Evolutionary conservation across 2,888 invertebrate species (phyloP), one percentile per base, ranked within the genome.

Genomic region (Mythimna albipuncta): DNA sequence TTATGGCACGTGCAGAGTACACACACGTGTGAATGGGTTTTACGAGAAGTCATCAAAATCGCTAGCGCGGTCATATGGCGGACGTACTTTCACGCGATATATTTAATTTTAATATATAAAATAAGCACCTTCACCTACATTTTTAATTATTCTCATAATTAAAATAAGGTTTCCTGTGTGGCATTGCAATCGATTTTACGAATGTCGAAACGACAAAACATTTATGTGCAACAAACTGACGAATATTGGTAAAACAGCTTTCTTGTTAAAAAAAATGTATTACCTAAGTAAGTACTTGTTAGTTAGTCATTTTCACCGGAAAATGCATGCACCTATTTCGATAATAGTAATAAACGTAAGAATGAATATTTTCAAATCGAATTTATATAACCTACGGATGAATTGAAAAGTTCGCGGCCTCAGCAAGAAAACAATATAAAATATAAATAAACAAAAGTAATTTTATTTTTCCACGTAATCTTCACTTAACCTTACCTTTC

Each of bases 61-160:
- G n/a, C 7, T 50, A 59, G 44, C 16, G 19, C 6, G 13, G 19
- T 21, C 41, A 62, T 19, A 68, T 68, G 38, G 26, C 0, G 61
- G 55, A 52, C 65, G 58, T 52, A 76, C 79, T 80, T 79, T 79
- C 67, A 35, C 50, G 32, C 19, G 52, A 61, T 59, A 64, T 59
- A 66, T 19, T 10, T 47, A 58, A 41, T 59, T 63, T 32, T 59
- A 38, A 38, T 32, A 41, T 19, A 13, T 16, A 41, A 26, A 64
- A 52, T 41, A 41, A 69, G 6, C 32, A 50, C 2, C 54, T 64
- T 67, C 44, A 62, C 54, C 44, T 64, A 55, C 11, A 19, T 66
- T 55, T 75, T 64, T 11, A 41, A 35, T 26, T 32, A 21, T 21
- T 52, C 1, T n/a, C 2, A 35, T 19, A 35, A 44, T 35, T 52